Evolutionary conservation across 1,140 invertebrate genomes (phyloP).

Genomic region (Temnothorax nylanderi): DNA sequence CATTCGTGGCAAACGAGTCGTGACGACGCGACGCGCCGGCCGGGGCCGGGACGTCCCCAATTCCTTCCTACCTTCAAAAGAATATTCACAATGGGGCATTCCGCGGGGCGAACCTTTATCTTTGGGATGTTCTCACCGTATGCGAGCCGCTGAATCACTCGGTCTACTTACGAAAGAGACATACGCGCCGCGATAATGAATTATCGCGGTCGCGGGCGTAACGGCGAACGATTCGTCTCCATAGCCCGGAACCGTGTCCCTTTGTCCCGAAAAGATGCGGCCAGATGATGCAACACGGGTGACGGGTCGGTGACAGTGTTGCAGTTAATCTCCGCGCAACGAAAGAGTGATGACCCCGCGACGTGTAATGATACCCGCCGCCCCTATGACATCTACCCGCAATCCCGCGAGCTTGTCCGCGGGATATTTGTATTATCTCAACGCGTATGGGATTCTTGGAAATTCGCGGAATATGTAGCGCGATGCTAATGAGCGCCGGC

Average conservation of each 20-base stretch:
- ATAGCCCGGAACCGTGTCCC: background rate
- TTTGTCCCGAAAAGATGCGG: slow-evolving; percentile 36
- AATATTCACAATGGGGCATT: slow-evolving; percentile 70
- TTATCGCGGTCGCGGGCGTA: slow-evolving; percentile 51
- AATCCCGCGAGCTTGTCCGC: background rate
- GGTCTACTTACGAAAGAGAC: slow-evolving; percentile 51
- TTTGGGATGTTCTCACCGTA: slow-evolving; percentile 53
- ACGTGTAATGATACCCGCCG: slow-evolving; percentile 14
- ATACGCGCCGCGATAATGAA: slow-evolving; percentile 59
- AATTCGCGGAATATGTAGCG: slow-evolving; percentile 27
- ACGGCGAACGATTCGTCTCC: slow-evolving; percentile 52
- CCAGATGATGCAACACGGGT: slow-evolving; percentile 28
- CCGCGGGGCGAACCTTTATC: slow-evolving; percentile 64
- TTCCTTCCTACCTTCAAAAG: slow-evolving; percentile 62
- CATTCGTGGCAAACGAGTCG: slow-evolving; percentile 75
- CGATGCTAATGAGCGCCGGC: slow-evolving; percentile 13
- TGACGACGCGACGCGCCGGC: slow-evolving; percentile 63
- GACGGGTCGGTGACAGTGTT: background rate
- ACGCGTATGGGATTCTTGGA: slow-evolving; percentile 15
- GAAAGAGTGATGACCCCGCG: slow-evolving; percentile 52
- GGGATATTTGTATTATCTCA: slow-evolving; percentile 21
- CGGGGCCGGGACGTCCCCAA: slow-evolving; percentile 22
- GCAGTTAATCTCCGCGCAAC: slow-evolving; percentile 49
- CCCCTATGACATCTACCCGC: background rate
- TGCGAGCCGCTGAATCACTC: slow-evolving; percentile 9